Evolutionary conservation across 2,888 invertebrate species (phyloP).

Genomic region (Folsomia candida): DNA sequence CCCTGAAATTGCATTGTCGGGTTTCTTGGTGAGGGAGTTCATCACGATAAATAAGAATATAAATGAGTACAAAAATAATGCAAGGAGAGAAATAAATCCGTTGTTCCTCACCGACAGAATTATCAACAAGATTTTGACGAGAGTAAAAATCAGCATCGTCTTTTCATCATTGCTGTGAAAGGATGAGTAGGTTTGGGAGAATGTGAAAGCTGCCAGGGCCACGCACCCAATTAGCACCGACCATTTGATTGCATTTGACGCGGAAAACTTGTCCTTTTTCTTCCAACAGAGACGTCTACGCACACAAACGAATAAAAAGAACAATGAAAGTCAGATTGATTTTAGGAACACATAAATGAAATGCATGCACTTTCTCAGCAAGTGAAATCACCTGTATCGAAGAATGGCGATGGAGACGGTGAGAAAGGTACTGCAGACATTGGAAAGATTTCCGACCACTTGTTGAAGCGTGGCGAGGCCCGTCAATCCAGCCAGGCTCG

Average conservation of each 20-base stretch:
- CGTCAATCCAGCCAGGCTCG: slow-evolving; percentile 18
- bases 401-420: slow-evolving; percentile 48
- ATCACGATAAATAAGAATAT: too few species aligned
- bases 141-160: slow-evolving; percentile 18
- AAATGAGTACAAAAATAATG: too few species aligned
- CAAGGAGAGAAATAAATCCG: neutral
- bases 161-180: slow-evolving; percentile 21
- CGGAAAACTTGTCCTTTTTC: slow-evolving; percentile 49
- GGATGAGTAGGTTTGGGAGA: slow-evolving; percentile 31
- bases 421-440: slow-evolving; percentile 45
- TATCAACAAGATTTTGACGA: slow-evolving; percentile 42
- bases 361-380: too few species aligned
- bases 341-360: neutral
- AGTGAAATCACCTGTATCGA: slow-evolving; percentile 47
- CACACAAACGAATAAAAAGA: neutral
- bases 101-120: slow-evolving; percentile 39
- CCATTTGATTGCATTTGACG: slow-evolving; percentile 47
- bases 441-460: slow-evolving; percentile 46
- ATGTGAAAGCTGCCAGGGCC: slow-evolving; percentile 28
- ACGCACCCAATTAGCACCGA: slow-evolving; percentile 39
- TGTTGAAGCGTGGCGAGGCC: slow-evolving; percentile 38
- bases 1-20: too few species aligned
- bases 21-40: too few species aligned
- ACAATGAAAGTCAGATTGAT: neutral
- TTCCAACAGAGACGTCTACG: slow-evolving; percentile 47